Evolutionary conservation across 2,888 invertebrate species (phyloP).

Genomic region (Leucophenga maculata): DNA sequence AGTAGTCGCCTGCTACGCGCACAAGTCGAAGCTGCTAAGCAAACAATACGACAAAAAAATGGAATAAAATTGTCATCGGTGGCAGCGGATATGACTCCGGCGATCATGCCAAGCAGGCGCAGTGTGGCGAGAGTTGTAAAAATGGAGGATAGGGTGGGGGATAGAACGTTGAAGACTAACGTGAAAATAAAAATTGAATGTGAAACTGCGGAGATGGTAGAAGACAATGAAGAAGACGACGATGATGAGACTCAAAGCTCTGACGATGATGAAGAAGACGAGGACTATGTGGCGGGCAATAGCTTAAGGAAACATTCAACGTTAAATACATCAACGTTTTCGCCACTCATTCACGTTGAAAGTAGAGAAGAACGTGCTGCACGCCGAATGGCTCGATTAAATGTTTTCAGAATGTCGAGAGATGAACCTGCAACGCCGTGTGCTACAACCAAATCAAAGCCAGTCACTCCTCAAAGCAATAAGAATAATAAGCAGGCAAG

Average conservation of each 20-base stretch:
- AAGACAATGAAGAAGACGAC: slow-evolving; percentile 34
- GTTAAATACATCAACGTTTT: neutral
- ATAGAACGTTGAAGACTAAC: slow-evolving; percentile 35
- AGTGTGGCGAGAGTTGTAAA: slow-evolving; percentile 50
- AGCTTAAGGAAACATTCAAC: slow-evolving; percentile 29
- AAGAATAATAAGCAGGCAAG: slow-evolving; percentile 21
- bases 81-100: slow-evolving; percentile 9
- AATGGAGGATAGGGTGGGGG: slow-evolving; percentile 73
- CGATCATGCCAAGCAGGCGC: slow-evolving; percentile 17
- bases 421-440: slow-evolving; percentile 23
- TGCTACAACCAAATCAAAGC: slow-evolving; percentile 25
- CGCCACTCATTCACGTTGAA: slow-evolving; percentile 27
- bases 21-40: slow-evolving; percentile 52
- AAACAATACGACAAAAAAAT: slow-evolving; percentile 33
- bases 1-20: slow-evolving; percentile 63
- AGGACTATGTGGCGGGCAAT: slow-evolving; percentile 52
- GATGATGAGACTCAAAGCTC: slow-evolving; percentile 43
- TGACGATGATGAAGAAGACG: slow-evolving; percentile 50
- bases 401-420: neutral
- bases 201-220: slow-evolving; percentile 25
- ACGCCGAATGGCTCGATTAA: slow-evolving; percentile 45
- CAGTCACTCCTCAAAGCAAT: neutral
- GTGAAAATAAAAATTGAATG: slow-evolving; percentile 28
- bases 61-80: slow-evolving; percentile 5
- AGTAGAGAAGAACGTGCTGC: slow-evolving; percentile 54